Percentiles rank a stretch among this genome's conserved stretches.
phyloP scores from a whole-genome alignment of 2,797 vertebrate species.

The Nyctibius grandis region DNA sequence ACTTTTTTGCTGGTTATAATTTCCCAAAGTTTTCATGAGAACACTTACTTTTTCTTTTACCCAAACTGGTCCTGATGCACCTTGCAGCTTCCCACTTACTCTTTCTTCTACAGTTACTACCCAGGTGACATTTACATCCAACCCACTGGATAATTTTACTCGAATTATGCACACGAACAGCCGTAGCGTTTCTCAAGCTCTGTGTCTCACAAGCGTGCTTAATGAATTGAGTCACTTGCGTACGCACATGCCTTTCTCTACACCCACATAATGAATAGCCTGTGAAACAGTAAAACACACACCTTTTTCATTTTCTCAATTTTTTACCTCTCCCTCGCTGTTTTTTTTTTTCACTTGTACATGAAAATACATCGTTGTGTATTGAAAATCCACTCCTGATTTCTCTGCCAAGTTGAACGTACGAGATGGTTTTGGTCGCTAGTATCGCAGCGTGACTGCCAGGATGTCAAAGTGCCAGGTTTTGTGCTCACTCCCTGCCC shows the following conservation, averaged over 20 bases:
- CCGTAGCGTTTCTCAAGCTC: constrained; percentile 16
- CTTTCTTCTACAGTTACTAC: background rate
- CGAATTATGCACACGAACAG: background rate
- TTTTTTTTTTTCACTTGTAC: background rate
- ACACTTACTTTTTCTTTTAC: background rate
- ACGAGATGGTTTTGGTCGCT: background rate
- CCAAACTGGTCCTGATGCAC: background rate
- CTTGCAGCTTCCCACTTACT: background rate
- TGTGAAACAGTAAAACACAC: constrained; percentile 34
- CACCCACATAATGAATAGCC: constrained; percentile 47
- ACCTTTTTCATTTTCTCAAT: constrained; percentile 41
- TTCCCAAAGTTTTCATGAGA: background rate
- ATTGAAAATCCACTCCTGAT: background rate
- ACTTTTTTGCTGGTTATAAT: background rate
- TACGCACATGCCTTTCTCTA: constrained; percentile 23
- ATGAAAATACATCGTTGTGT: background rate
- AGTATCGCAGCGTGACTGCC: background rate
- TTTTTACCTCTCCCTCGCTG: background rate
- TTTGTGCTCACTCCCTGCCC: constrained; percentile 32
- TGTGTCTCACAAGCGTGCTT: constrained; percentile 17
- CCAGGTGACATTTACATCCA: constrained; percentile 31
- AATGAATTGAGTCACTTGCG: constrained; percentile 51
- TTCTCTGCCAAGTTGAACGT: background rate
- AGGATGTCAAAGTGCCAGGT: background rate
- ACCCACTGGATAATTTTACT: constrained; percentile 18